Base-by-base conservation (phyloP, 1,140 invertebrate species). In the Lordiphosa clarofinis region DNA sequence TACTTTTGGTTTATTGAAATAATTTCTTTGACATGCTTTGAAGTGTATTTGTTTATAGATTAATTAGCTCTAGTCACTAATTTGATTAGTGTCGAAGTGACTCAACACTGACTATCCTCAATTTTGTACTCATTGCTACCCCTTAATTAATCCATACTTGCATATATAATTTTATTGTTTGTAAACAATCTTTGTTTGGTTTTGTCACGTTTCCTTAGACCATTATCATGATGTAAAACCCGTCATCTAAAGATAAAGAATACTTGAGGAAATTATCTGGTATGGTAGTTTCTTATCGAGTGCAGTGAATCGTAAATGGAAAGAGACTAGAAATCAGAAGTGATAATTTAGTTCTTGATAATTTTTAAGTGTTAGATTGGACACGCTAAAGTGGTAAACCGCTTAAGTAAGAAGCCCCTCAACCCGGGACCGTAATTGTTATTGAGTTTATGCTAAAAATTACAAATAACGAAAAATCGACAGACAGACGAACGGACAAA, bases 191-290 rank as follows among this genome's bases (percentile, higher is more conserved):
- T 21, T 55, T 55, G 46, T 54, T 40, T 53, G 38, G 36, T 40
- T 55, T 37, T 40, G 43, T 42, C n/a, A 24, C 33, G n/a, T 31
- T 49, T 12, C 15, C 52, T 47, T 43, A n/a, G 21, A 15, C 12
- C 21, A 36, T 56, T 50, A 56, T 15, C 9, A 38, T 60, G 28
- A 54, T 64, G 52, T 54, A 67, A 62, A 35, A 33, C 19, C 54
- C 47, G 8, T 8, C 21, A 24, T 24, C 21, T 24, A 24, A n/a
- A 38, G 5, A 39, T 36, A 52, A 13, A 33, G 15, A 9, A 49
- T 64, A 47, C n/a, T 5, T 37, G 19, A 36, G 13, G 1, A 12
- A 39, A 50, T 42, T 53, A 39, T 43, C 12, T 52, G 28, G 11
- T 36, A 37, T 36, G 11, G 8, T 37, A 10, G 10, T 9, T 36